Percentiles rank a stretch among this genome's conserved stretches.
Evolutionary conservation across 2,797 vertebrate species (phyloP).

Genomic region (Sebastes kiyomatsui): DNA sequence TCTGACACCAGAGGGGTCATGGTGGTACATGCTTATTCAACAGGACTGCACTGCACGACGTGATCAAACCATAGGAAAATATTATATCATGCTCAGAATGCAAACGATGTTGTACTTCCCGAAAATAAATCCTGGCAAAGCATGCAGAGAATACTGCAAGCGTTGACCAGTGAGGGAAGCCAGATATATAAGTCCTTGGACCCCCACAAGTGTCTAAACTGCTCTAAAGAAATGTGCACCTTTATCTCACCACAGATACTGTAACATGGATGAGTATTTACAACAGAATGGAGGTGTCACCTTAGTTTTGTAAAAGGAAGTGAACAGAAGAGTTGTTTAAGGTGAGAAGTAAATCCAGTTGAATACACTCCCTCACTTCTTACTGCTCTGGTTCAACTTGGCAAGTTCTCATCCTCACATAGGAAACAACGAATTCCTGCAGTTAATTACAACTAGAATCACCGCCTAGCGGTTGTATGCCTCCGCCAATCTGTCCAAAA

Average conservation of each 20-base stretch:
- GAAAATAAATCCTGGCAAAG: constrained; percentile 44
- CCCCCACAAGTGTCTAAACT: constrained; percentile 19
- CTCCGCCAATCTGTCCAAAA: no score
- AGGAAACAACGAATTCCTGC: neutral
- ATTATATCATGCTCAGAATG: constrained; percentile 66
- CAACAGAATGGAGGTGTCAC: constrained; percentile 23
- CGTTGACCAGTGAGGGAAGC: constrained; percentile 11
- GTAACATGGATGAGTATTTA: constrained; percentile 43
- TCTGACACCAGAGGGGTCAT: constrained; percentile 41
- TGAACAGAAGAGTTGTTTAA: neutral
- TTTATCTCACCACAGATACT: constrained; percentile 27
- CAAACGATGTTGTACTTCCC: constrained; percentile 48
- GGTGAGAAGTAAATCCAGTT: neutral
- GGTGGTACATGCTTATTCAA: constrained; percentile 63
- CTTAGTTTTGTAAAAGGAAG: neutral
- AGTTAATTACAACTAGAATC: neutral
- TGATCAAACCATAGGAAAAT: constrained; percentile 51
- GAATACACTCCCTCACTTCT: neutral
- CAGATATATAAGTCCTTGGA: constrained; percentile 18
- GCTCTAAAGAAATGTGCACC: constrained; percentile 26
- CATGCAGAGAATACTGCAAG: constrained; percentile 55
- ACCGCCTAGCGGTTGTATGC: no score
- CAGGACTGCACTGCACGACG: constrained; percentile 63
- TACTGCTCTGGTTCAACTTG: neutral
- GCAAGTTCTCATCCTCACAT: neutral